These are phyloP conservation scores for Drosophila siamana DNA, from an alignment of 2,888 invertebrate species.

Conservation along the genomic window DNA sequence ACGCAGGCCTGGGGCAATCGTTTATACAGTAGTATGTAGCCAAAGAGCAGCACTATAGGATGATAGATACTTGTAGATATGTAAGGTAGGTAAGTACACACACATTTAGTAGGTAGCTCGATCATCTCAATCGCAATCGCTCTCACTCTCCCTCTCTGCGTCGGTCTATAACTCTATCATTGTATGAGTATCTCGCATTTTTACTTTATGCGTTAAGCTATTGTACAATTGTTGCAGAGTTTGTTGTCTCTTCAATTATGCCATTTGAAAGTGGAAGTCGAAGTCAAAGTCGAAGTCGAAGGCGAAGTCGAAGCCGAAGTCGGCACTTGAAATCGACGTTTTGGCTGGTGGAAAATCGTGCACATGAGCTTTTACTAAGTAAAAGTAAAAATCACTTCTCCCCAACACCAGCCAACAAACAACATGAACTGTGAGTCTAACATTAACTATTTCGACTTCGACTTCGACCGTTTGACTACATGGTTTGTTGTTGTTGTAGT, in stretches of 20 bases:
- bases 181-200: conserved; percentile 5
- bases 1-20: conserved; percentile 33
- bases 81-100: too few species aligned
- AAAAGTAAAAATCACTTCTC: conserved; percentile 78
- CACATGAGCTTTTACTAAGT: conserved; percentile 73
- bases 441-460: conserved; percentile 40
- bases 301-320: conserved; percentile 50
- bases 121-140: conserved; percentile 45
- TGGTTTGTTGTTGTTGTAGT: conserved; percentile 16
- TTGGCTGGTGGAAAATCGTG: conserved; percentile 75
- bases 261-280: conserved; percentile 63
- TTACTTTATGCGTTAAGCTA: conserved; percentile 45
- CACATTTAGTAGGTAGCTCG: conserved; percentile 46
- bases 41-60: not conserved
- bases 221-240: conserved; percentile 33
- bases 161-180: conserved; percentile 11
- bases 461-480: conserved; percentile 8
- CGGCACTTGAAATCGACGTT: conserved; percentile 75
- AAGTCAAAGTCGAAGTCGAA: conserved; percentile 65
- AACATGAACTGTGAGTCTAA: conserved; percentile 11
- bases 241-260: conserved; percentile 73
- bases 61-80: not conserved
- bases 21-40: not conserved
- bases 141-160: not conserved
- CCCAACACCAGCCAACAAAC: conserved; percentile 10